Conservation (phyloP, 2,797 vertebrate genomes). For the Clarias pachynema region DNA sequence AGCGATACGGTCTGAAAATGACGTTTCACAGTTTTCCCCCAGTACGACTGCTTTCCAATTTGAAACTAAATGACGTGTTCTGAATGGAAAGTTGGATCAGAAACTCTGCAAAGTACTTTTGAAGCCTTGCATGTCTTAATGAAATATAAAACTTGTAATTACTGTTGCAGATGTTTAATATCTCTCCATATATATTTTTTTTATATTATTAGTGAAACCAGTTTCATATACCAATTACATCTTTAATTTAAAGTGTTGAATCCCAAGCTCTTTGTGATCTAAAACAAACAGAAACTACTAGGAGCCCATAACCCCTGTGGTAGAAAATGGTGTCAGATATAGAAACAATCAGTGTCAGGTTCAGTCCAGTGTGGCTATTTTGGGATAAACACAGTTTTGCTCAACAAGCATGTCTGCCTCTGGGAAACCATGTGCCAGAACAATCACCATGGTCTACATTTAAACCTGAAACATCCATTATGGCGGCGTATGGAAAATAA, state of each 20-base stretch:
- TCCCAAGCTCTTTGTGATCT: neutral
- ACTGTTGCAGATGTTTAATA: neutral
- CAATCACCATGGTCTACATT: neutral
- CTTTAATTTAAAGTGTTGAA: neutral
- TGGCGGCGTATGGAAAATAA: neutral
- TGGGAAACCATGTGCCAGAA: conserved; percentile 1
- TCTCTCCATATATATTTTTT: neutral
- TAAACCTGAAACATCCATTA: neutral
- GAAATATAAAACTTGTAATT: too few relatives aligned
- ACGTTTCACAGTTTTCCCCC: neutral
- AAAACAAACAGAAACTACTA: neutral
- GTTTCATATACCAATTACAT: neutral
- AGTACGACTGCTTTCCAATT: neutral
- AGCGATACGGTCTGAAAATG: neutral
- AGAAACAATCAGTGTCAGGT: conserved; percentile 8
- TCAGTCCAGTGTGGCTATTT: conserved; percentile 22
- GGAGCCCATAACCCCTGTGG: neutral
- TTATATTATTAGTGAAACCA: neutral
- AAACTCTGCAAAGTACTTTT: neutral
- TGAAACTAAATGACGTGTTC: neutral
- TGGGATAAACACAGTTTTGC: conserved; percentile 5
- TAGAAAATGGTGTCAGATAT: neutral
- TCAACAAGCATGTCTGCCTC: conserved; percentile 29
- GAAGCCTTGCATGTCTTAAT: neutral
- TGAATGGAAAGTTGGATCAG: neutral